These are phyloP conservation scores for Remorina albescens DNA, from an alignment of 2,797 vertebrate genomes.

Conservation along the genomic window DNA sequence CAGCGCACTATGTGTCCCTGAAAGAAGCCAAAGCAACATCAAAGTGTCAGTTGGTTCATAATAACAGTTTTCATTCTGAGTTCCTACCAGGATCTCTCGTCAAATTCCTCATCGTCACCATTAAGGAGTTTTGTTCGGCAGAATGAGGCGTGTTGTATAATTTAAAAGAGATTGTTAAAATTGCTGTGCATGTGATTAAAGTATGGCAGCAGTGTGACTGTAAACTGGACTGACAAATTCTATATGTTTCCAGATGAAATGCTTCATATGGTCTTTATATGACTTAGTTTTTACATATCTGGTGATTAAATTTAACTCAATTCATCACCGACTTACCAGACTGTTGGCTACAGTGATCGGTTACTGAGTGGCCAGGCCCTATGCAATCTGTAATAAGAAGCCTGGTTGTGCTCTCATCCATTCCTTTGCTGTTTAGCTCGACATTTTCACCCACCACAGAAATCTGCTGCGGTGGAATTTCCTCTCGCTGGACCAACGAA, in stretches of 20 bases:
- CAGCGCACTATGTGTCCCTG: slow-evolving; percentile 32
- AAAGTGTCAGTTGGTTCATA: slow-evolving; percentile 64
- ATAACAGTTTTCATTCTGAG: slow-evolving; percentile 51
- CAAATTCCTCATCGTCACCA: slow-evolving; percentile 20
- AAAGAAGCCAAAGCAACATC: slow-evolving; percentile 54
- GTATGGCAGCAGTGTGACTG: background rate
- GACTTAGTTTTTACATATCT: background rate
- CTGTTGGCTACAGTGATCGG: background rate
- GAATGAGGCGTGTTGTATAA: slow-evolving; percentile 15
- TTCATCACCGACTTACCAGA: background rate
- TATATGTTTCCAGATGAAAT: background rate
- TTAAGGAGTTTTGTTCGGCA: slow-evolving; percentile 18
- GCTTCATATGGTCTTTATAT: too few relatives aligned
- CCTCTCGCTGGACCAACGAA: slow-evolving; percentile 72
- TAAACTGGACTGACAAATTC: background rate
- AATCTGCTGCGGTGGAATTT: slow-evolving; percentile 81
- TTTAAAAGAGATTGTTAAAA: slow-evolving; percentile 21
- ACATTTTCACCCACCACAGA: slow-evolving; percentile 80
- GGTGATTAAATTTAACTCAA: background rate
- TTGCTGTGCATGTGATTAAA: background rate
- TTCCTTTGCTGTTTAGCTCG: slow-evolving; percentile 62
- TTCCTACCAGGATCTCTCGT: slow-evolving; percentile 23
- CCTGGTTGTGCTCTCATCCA: slow-evolving; percentile 56
- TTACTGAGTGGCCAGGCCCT: slow-evolving; percentile 26
- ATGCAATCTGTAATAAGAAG: slow-evolving; percentile 43